Conservation (phyloP, 2,113 vertebrate genomes). For the Etia nguti region DNA sequence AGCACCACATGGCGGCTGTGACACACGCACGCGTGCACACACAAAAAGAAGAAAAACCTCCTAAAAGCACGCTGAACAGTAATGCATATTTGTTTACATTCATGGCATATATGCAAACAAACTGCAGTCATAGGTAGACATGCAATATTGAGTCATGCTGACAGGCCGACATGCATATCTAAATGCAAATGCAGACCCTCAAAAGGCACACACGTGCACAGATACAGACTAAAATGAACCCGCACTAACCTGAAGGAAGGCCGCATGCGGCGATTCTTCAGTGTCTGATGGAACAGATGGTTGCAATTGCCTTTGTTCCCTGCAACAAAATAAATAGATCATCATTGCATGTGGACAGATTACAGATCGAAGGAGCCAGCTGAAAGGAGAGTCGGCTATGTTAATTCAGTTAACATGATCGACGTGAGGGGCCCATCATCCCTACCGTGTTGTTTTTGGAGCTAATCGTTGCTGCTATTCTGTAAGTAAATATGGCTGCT, state of each 20-base stretch:
- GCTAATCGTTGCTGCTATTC: conserved; percentile 71
- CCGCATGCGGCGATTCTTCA: background rate
- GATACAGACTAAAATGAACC: background rate
- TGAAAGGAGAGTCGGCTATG: conserved; percentile 6
- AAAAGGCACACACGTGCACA: background rate
- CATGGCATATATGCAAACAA: background rate
- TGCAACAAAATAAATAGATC: conserved; percentile 47
- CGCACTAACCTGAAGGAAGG: conserved; percentile 8
- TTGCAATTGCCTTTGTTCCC: background rate
- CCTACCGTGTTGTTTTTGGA: conserved; percentile 37
- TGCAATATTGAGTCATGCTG: background rate
- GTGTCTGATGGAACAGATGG: conserved; percentile 44
- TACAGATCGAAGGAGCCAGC: conserved; percentile 8
- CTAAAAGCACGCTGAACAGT: background rate
- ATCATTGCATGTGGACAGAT: conserved; percentile 39
- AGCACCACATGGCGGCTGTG: background rate
- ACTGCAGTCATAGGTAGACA: background rate
- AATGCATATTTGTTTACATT: background rate
- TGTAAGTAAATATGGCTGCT: conserved; percentile 67
- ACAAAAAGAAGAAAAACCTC: background rate
- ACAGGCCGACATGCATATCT: background rate
- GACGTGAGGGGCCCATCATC: conserved; percentile 15
- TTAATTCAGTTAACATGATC: conserved; percentile 34
- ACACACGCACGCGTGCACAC: background rate
- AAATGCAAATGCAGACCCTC: background rate